Base-by-base conservation (phyloP, 1,140 invertebrate genomes). In the Drosophila bipectinata region DNA sequence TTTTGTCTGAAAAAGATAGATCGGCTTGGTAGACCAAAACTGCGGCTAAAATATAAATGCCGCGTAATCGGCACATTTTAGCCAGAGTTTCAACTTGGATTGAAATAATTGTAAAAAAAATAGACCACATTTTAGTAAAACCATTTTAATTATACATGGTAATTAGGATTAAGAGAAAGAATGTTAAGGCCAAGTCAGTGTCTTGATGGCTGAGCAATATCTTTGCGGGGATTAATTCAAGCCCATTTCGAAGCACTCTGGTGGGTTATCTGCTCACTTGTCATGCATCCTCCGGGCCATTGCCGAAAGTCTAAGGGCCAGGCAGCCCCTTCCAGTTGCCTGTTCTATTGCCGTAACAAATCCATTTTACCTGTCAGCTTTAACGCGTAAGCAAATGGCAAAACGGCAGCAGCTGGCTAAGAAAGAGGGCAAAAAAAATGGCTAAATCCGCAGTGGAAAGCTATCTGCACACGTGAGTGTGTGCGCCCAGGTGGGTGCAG, bases 321-420 rank as follows among this genome's bases (percentile, higher is more conserved):
- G 9, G 18, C 9, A 44, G 28, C 45, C 57, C 62, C 45, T 18
- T 10, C 45, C 45, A 32, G 32, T 39, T 45, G 52, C 61, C 68
- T 67, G 67, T 85, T 85, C 77, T 77, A 84, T 74, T 69, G 82
- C 82, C 82, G 81, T 75, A 88, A 75, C 83, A 85, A 85, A 85
- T 85, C 81, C 81, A 85, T 85, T 85, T 85, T 88, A 82, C 69
- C 78, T 85, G 81, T 78, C 81, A 75, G 81, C 82, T 87, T 85
- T 82, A 84, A 85, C 77, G 77, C 80, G 80, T 80, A 84, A 85
- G 73, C 82, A 85, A 87, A 85, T 85, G 69, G 72, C 83, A 85
- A 75, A 79, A 64, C 66, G 62, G 59, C 57, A 81, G 62, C 60
- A 81, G 72, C 64, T 68, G 39, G 60, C 74, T 61, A 60, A 64